Percentiles rank a stretch among this genome's conserved stretches.
These are phyloP conservation scores for Scaptomyza pallida DNA, from an alignment of 1,140 invertebrate genomes.

Conservation along the genomic window DNA sequence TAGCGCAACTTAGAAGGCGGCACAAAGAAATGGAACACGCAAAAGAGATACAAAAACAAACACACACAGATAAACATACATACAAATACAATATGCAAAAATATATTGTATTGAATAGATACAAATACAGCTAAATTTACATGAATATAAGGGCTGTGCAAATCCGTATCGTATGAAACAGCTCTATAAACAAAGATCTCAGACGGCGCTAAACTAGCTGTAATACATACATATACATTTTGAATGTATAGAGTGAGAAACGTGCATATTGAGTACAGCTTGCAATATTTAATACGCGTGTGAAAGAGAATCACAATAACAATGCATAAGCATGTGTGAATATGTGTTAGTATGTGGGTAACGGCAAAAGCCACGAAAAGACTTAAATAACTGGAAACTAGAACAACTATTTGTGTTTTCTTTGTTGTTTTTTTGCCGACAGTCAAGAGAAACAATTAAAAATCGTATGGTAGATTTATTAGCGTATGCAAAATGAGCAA, in stretches of 20 bases:
- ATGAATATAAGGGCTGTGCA: background rate
- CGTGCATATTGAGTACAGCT: slow-evolving; percentile 7
- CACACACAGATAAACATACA: background rate
- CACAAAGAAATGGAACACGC: slow-evolving; percentile 54
- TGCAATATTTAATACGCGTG: slow-evolving; percentile 14
- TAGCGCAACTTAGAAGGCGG: slow-evolving; percentile 42
- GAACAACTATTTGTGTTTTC: slow-evolving; percentile 8
- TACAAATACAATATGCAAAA: background rate
- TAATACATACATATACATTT: background rate
- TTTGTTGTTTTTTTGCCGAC: slow-evolving; percentile 12
- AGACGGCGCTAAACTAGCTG: slow-evolving; percentile 12
- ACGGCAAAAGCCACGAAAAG: background rate
- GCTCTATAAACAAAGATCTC: slow-evolving; percentile 33
- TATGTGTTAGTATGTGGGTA: background rate
- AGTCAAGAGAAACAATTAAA: no score
- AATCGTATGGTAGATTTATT: no score
- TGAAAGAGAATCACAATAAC: slow-evolving; percentile 2
- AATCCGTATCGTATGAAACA: slow-evolving; percentile 10
- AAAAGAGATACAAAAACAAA: slow-evolving; percentile 2
- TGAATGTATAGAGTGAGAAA: slow-evolving; percentile 6
- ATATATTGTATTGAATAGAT: background rate
- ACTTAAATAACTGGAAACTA: slow-evolving; percentile 3
- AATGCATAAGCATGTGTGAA: slow-evolving; percentile 12
- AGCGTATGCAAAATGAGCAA: background rate
- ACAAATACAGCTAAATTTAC: background rate